These are phyloP conservation scores for Cryptocheilus praepositus DNA, from an alignment of 2,888 invertebrate genomes.

Conservation along the genomic window DNA sequence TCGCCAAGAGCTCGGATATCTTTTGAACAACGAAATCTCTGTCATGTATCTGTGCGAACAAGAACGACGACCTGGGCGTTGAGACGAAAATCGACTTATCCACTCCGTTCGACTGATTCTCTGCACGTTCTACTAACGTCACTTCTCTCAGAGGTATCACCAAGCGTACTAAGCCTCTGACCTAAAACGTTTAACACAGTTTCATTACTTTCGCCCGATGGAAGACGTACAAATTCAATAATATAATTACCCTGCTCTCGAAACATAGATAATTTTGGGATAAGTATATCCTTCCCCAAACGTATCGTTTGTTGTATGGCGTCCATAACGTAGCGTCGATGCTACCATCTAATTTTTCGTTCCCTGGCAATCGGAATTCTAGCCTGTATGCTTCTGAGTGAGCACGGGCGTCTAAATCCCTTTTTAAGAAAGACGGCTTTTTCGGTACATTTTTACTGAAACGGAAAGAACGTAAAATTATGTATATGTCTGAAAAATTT, in stretches of 20 bases:
- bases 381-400: slow-evolving; percentile 94
- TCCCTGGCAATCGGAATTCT: slow-evolving; percentile 89
- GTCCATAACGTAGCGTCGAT: slow-evolving; percentile 95
- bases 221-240: not conserved
- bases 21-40: slow-evolving; percentile 92
- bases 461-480: not conserved
- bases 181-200: slow-evolving; percentile 76
- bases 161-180: slow-evolving; percentile 87
- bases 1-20: slow-evolving; percentile 90
- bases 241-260: slow-evolving; percentile 88
- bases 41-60: slow-evolving; percentile 92
- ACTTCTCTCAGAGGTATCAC: slow-evolving; percentile 93
- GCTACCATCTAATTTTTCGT: slow-evolving; percentile 95
- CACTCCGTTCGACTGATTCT: slow-evolving; percentile 79
- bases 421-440: slow-evolving; percentile 92
- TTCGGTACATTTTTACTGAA: slow-evolving; percentile 89
- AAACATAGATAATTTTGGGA: slow-evolving; percentile 98
- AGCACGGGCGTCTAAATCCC: slow-evolving; percentile 95
- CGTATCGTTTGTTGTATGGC: slow-evolving; percentile 93
- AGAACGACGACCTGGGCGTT: slow-evolving; percentile 87
- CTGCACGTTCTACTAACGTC: slow-evolving; percentile 84
- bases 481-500: too few relatives aligned
- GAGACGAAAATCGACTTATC: slow-evolving; percentile 88
- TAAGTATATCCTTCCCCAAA: slow-evolving; percentile 91
- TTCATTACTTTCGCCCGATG: not conserved